These are phyloP conservation scores for Darevskia nairensis DNA, from an alignment of 2,797 vertebrate species.

Conservation along the genomic window DNA sequence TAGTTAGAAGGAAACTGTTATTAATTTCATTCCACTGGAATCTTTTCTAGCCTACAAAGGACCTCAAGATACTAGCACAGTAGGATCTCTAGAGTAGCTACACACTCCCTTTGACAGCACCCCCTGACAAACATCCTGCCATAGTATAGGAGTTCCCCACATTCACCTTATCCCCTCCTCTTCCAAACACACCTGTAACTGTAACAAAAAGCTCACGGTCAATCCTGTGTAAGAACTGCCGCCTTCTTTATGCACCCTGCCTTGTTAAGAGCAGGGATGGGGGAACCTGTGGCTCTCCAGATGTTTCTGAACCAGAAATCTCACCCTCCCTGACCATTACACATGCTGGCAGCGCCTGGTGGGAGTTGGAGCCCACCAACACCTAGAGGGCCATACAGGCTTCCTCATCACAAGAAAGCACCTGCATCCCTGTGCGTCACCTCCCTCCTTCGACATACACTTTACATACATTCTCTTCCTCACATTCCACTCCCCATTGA, in stretches of 20 bases:
- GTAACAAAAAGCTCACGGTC: background rate
- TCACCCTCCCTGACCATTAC: too few species aligned
- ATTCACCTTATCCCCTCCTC: background rate
- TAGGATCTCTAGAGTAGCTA: background rate
- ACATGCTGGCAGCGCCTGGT: too few species aligned
- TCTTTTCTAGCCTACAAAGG: background rate
- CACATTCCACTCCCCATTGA: too few species aligned
- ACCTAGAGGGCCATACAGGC: too few species aligned
- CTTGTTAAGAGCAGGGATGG: too few species aligned
- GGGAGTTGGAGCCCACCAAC: too few species aligned
- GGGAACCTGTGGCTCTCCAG: too few species aligned
- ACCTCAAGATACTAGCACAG: background rate
- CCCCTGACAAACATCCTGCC: background rate
- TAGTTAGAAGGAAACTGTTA: background rate
- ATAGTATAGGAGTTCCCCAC: background rate
- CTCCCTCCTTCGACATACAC: background rate
- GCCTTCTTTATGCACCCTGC: too few species aligned
- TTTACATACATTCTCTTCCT: background rate
- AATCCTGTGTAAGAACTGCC: too few species aligned
- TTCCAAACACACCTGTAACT: background rate
- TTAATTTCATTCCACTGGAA: background rate
- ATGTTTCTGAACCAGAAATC: too few species aligned
- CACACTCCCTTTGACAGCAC: too few species aligned
- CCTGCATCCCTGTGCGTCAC: background rate
- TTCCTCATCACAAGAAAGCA: too few species aligned